A percentile compares a stretch with the other conserved stretches of the same genome.
These are phyloP conservation scores for Acheta domesticus DNA, from an alignment of 2,888 invertebrate genomes.

Conservation along the genomic window DNA sequence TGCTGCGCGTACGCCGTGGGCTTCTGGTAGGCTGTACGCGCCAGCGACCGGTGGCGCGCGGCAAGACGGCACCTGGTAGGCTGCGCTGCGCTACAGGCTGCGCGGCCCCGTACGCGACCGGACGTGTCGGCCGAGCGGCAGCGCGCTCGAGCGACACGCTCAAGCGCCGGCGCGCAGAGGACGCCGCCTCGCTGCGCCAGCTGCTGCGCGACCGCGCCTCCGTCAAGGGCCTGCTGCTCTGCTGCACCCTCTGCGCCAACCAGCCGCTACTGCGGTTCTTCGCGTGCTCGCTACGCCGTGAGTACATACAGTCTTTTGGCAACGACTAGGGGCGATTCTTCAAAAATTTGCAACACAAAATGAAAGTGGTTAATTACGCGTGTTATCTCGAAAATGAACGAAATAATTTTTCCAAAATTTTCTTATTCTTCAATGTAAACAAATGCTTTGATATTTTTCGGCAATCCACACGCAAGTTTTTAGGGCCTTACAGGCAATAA, in stretches of 20 bases:
- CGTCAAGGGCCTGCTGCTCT: neutral
- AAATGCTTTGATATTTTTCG: too few relatives aligned
- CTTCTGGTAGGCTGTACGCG: conserved; percentile 12
- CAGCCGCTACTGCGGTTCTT: neutral
- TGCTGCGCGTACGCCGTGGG: neutral
- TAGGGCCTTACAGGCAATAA: too few relatives aligned
- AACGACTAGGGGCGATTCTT: too few relatives aligned
- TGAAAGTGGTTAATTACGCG: too few relatives aligned
- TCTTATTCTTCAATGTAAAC: too few relatives aligned
- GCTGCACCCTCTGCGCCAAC: neutral
- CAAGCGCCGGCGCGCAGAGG: neutral
- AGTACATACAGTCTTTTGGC: neutral
- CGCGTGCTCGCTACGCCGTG: neutral
- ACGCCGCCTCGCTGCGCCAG: neutral
- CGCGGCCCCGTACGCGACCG: neutral
- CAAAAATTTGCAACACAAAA: too few relatives aligned
- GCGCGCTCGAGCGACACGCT: neutral
- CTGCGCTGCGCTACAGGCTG: neutral
- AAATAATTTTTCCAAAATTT: too few relatives aligned
- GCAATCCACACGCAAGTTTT: too few relatives aligned
- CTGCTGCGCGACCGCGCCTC: neutral
- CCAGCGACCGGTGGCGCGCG: too few relatives aligned
- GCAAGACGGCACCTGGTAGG: conserved; percentile 1
- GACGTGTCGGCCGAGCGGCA: neutral
- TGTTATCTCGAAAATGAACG: too few relatives aligned